Evolutionary conservation across 1,140 invertebrate genomes (phyloP).

Genomic region (Apis cerana): DNA sequence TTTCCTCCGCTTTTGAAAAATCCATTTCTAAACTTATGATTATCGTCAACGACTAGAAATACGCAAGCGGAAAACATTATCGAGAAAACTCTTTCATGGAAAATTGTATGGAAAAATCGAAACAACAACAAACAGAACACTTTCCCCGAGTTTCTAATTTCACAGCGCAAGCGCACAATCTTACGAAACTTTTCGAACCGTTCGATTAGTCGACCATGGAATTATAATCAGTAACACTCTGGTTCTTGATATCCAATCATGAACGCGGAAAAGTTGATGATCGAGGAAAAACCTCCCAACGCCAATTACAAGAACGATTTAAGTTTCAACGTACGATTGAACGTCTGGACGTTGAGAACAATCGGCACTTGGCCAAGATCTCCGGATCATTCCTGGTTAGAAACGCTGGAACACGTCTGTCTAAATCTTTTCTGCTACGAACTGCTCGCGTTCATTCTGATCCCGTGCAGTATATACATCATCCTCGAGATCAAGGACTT

Average conservation of each 20-base stretch:
- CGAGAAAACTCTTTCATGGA: neutral
- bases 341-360: slow-evolving; percentile 10
- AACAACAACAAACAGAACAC: neutral
- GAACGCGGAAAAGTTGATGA: neutral
- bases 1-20: neutral
- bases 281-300: neutral
- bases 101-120: neutral
- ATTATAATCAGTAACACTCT: neutral
- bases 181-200: neutral
- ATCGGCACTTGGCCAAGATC: slow-evolving; percentile 36
- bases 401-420: neutral
- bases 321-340: slow-evolving; percentile 3
- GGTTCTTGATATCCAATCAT: neutral
- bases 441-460: slow-evolving; percentile 40
- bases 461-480: slow-evolving; percentile 27
- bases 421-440: slow-evolving; percentile 12
- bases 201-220: neutral
- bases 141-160: neutral
- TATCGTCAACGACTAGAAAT: neutral
- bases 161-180: neutral
- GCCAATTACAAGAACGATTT: slow-evolving; percentile 8
- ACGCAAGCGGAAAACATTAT: neutral
- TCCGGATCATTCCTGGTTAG: neutral
- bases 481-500: slow-evolving; percentile 63
- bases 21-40: neutral